Base-by-base conservation (phyloP, 2,113 vertebrate species). In the Anarrhichthys ocellatus region DNA sequence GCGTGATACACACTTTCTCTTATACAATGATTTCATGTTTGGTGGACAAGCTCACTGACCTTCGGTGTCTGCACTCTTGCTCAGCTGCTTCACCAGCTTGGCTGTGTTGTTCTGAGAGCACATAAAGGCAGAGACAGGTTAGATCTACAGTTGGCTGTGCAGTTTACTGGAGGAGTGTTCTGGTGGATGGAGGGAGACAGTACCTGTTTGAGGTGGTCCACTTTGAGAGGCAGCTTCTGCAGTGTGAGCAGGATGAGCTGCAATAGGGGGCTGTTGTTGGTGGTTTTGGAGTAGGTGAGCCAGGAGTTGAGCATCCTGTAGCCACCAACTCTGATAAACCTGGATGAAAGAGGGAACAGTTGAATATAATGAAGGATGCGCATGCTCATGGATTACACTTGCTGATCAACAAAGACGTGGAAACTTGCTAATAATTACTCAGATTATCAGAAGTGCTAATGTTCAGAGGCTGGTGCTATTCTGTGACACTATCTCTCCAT, bases 151-250 rank as follows among this genome's bases (percentile, higher is more conserved):
- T 1, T 9, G 0, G 8, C 27, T 52, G 40, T 32, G 13, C 6
- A 10, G 10, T 15, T 1, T 3, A 6, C 1, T 11, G 14, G 0
- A 24, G 5, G 9, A 20, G 9, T 15, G 58, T 32, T 36, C 15
- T 32, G 22, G 4, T 4, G 40, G 22, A 32, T 2, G 13, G n/a
- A 54, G 29, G 18, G 56, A 42, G n/a, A 13, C 2, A 3, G 1
- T 83, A 99, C 98, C 96, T 97, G 96, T 81, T 99, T 99, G 69
- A 99, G 96, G 87, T 99, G 97, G 76, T 98, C 97, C 0, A 99
- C 97, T 2, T 96, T 98, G 36, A 99, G 97, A 0, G 98, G 98
- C 17, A 99, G 94, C 81, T 98, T 97, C 92, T 99, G 97, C 61
- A 99, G 88, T 0, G 96, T 98, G 52, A 98, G 95, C 8, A 99